phyloP scores from a whole-genome alignment of 2,113 vertebrate genomes.

The Myotis brandtii region DNA sequence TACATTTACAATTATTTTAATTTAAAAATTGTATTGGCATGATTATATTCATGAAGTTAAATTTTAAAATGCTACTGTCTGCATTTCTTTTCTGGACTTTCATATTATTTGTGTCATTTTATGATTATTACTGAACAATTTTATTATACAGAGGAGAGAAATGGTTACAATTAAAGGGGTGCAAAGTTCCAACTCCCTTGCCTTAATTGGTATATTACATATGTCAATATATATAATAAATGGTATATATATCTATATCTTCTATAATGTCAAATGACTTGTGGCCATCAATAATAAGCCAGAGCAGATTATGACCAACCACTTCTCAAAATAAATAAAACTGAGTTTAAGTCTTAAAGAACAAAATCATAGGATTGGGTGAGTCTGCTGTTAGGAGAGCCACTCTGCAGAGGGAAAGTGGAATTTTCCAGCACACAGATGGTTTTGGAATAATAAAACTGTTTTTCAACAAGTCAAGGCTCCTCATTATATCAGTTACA shows the following conservation, averaged over 20 bases:
- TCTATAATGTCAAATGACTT: neutral
- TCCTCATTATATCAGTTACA: neutral
- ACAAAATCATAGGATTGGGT: neutral
- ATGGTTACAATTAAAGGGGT: neutral
- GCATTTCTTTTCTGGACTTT: neutral
- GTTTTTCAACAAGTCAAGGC: neutral
- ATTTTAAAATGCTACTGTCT: neutral
- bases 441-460: neutral
- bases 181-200: neutral
- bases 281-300: neutral
- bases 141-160: neutral
- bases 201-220: too few species aligned
- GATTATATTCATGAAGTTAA: neutral
- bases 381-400: neutral
- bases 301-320: neutral
- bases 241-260: neutral
- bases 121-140: neutral
- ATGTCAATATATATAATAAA: too few species aligned
- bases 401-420: neutral
- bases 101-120: conserved; percentile 13
- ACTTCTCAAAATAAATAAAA: neutral
- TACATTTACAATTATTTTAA: neutral
- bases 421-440: neutral
- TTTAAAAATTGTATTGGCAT: neutral
- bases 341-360: neutral